Conservation (phyloP, 1,140 invertebrate species). For the Sesamia nonagrioides region DNA sequence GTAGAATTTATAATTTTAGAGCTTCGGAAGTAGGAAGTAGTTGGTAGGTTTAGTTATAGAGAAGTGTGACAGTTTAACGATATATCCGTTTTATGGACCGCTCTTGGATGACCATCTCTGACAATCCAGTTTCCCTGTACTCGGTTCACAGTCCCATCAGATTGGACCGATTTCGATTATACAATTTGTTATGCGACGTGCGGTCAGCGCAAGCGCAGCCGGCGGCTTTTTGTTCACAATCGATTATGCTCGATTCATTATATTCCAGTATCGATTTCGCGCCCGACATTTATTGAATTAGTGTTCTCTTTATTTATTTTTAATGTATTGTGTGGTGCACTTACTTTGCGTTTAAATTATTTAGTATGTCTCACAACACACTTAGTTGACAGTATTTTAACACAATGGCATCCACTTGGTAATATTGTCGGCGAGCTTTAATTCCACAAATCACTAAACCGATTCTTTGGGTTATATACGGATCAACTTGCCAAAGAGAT, state of each 20-base stretch:
- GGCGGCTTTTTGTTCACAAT: constrained; percentile 42
- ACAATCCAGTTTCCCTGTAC: background rate
- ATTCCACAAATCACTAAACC: too few relatives aligned
- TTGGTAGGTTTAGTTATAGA: background rate
- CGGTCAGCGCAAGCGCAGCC: constrained; percentile 10
- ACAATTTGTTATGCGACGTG: constrained; percentile 47
- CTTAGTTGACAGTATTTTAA: too few relatives aligned
- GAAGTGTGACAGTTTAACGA: background rate
- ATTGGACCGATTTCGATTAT: constrained; percentile 45
- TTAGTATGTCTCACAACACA: background rate
- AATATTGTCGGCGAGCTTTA: too few relatives aligned
- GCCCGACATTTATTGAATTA: constrained; percentile 45
- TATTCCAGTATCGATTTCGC: constrained; percentile 40
- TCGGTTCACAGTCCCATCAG: constrained; percentile 4
- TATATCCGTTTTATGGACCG: background rate
- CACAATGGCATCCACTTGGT: too few relatives aligned
- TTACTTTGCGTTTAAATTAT: background rate
- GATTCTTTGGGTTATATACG: too few relatives aligned
- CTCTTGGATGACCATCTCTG: background rate
- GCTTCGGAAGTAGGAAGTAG: background rate
- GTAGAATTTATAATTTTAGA: too few relatives aligned
- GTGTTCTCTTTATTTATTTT: constrained; percentile 26
- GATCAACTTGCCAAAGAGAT: too few relatives aligned
- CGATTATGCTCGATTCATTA: constrained; percentile 48
- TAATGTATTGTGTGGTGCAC: background rate